Percentiles rank a stretch among this genome's conserved stretches.
These are phyloP conservation scores for Riparia riparia DNA, from an alignment of 2,113 vertebrate species.

Conservation along the genomic window DNA sequence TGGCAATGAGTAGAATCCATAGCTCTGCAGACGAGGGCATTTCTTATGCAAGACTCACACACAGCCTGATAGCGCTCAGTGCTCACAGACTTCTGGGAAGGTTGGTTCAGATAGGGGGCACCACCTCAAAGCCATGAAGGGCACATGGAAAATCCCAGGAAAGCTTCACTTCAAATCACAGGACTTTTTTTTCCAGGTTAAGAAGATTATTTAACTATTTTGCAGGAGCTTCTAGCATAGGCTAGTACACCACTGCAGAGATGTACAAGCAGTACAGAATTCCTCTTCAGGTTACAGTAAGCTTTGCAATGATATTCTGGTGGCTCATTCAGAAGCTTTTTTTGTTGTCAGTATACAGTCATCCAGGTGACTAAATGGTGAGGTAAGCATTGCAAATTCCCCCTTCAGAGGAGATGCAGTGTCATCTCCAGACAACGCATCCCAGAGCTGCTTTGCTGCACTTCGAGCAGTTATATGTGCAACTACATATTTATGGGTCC, in stretches of 20 bases:
- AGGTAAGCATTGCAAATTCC: background rate
- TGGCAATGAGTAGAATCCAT: background rate
- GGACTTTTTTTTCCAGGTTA: background rate
- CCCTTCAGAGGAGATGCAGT: background rate
- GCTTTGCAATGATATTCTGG: background rate
- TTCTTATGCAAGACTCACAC: background rate
- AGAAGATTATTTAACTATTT: background rate
- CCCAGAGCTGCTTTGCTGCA: background rate
- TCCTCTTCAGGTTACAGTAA: background rate
- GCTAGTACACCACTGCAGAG: background rate
- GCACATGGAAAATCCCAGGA: background rate
- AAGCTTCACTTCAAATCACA: background rate
- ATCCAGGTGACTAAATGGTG: background rate
- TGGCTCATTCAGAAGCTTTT: background rate
- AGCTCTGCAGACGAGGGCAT: background rate
- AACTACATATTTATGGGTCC: background rate
- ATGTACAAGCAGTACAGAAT: background rate
- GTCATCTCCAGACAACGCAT: background rate
- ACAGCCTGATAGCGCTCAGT: background rate
- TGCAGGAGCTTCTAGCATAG: background rate
- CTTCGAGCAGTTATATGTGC: background rate
- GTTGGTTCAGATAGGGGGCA: background rate
- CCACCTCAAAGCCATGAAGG: background rate
- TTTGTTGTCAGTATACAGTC: background rate
- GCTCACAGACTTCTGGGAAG: background rate